phyloP scores from a whole-genome alignment of 2,888 invertebrate species.

The Spisula solida region DNA sequence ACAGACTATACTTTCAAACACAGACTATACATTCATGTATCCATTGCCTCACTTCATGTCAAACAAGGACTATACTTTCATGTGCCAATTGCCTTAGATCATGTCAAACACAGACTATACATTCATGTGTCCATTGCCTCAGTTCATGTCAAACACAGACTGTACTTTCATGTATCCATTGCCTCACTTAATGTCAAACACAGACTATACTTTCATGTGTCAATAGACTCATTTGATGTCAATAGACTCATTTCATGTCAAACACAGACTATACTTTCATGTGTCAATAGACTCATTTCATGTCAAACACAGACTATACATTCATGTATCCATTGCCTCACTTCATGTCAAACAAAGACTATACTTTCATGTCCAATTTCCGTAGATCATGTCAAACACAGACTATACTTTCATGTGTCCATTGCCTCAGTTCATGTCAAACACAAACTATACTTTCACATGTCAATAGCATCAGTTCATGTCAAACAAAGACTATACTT shows the following conservation, averaged over 20 bases:
- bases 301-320: too few species aligned
- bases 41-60: too few species aligned
- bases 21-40: too few species aligned
- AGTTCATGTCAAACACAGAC: not conserved
- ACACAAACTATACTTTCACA: not conserved
- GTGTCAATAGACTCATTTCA: too few species aligned
- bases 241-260: not conserved
- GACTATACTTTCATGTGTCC: not conserved
- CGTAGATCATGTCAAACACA: not conserved
- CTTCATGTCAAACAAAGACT: too few species aligned
- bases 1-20: not conserved
- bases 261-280: not conserved
- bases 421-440: not conserved
- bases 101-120: not conserved
- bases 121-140: not conserved
- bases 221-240: too few species aligned
- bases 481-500: not conserved
- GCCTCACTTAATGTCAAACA: not conserved
- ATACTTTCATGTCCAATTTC: too few species aligned
- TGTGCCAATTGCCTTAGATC: too few species aligned
- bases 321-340: too few species aligned
- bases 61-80: too few species aligned
- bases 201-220: not conserved
- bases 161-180: not conserved
- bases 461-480: not conserved